These are phyloP conservation scores for Thymelicus acteon DNA, from an alignment of 2,888 invertebrate genomes.

Conservation along the genomic window DNA sequence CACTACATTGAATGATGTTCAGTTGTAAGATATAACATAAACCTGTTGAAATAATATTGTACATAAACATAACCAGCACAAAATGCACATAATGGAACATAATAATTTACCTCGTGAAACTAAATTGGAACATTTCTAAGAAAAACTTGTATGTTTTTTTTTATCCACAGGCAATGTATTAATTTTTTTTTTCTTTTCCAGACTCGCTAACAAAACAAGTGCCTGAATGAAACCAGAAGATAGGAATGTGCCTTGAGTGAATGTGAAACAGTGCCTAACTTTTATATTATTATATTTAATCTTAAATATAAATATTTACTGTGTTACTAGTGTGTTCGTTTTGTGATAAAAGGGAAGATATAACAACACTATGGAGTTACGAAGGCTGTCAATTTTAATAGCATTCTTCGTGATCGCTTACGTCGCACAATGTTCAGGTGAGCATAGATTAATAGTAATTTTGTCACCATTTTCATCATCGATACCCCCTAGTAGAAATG, in stretches of 20 bases:
- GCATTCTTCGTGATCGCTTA: conserved; percentile 62
- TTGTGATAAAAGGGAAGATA: conserved; percentile 48
- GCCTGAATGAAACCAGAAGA: conserved; percentile 57
- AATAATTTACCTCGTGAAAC: too few species aligned
- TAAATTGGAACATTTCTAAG: not conserved
- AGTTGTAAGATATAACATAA: too few species aligned
- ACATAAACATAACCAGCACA: not conserved
- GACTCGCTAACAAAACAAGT: conserved; percentile 61
- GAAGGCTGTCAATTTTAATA: conserved; percentile 59
- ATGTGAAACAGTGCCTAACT: conserved; percentile 58
- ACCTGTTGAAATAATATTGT: too few species aligned
- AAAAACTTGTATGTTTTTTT: too few species aligned
- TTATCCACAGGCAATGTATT: conserved; percentile 4
- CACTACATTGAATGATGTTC: too few species aligned
- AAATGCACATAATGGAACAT: conserved; percentile 29
- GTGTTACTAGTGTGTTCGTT: conserved; percentile 45
- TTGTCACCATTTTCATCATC: too few species aligned
- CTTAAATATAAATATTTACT: conserved; percentile 26
- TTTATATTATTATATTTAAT: conserved; percentile 53
- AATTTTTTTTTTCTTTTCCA: conserved; percentile 53
- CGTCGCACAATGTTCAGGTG: conserved; percentile 71
- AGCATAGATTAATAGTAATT: conserved; percentile 16
- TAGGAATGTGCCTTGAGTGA: conserved; percentile 77
- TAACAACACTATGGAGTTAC: conserved; percentile 63
- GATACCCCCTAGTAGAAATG: too few species aligned